Evolutionary conservation across 2,888 invertebrate genomes (phyloP).

Genomic region (Lamproptera curius): DNA sequence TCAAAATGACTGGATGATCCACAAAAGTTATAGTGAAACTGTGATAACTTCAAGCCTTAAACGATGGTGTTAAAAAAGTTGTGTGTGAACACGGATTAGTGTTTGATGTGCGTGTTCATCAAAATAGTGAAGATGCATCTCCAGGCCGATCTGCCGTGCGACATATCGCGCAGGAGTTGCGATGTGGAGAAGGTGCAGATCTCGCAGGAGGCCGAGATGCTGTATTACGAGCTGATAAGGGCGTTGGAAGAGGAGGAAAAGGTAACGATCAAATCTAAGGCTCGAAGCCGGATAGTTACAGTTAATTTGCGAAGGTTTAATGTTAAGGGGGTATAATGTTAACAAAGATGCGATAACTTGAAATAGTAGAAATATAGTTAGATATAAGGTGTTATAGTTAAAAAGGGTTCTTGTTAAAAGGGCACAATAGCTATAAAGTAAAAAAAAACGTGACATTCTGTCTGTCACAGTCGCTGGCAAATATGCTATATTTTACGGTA

Average conservation of each 20-base stretch:
- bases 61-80: background rate
- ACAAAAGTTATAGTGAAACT: background rate
- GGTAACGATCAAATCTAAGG: no score
- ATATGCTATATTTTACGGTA: no score
- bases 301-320: no score
- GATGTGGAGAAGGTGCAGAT: slow-evolving; percentile 64
- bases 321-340: no score
- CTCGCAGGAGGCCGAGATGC: slow-evolving; percentile 71
- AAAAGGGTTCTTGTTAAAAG: no score
- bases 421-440: no score
- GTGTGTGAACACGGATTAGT: slow-evolving; percentile 19
- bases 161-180: slow-evolving; percentile 52
- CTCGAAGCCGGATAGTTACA: no score
- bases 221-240: slow-evolving; percentile 71
- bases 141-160: slow-evolving; percentile 60
- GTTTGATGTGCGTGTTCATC: slow-evolving; percentile 24
- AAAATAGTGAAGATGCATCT: slow-evolving; percentile 63
- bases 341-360: no score
- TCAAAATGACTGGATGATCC: background rate
- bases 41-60: background rate
- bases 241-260: slow-evolving; percentile 71
- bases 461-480: no score
- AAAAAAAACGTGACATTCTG: no score
- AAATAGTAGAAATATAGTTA: no score
- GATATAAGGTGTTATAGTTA: no score